A percentile compares a stretch with the other conserved stretches of the same genome.
Evolutionary conservation across 2,113 vertebrate species (phyloP).

Genomic region (Heterotilapia buettikoferi): DNA sequence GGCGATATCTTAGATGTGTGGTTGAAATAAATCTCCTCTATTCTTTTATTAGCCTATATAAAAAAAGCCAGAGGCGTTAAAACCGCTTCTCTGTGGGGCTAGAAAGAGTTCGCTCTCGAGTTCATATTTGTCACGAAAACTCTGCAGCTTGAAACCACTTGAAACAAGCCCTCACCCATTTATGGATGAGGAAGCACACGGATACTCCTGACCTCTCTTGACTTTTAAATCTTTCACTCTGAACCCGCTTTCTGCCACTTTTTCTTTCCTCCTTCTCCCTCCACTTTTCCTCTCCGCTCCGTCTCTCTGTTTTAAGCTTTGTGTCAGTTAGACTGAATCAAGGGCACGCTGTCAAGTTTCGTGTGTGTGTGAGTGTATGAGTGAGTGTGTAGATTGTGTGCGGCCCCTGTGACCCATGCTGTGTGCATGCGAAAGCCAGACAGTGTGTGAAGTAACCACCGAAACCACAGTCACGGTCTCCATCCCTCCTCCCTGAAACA

Average conservation of each 20-base stretch:
- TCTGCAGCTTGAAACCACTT: conserved; percentile 44
- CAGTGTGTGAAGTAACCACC: conserved; percentile 56
- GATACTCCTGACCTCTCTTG: conserved; percentile 60
- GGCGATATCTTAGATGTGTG: neutral
- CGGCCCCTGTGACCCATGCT: conserved; percentile 30
- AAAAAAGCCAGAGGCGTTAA: neutral
- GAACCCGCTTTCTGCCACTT: conserved; percentile 32
- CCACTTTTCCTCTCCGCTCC: neutral
- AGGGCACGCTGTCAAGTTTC: conserved; percentile 5
- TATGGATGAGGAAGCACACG: conserved; percentile 33
- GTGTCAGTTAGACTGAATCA: conserved; percentile 32
- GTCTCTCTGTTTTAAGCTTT: conserved; percentile 25
- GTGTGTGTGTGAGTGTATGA: neutral
- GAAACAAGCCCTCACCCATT: conserved; percentile 54
- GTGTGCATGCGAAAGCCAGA: conserved; percentile 51
- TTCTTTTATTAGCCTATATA: conserved; percentile 6
- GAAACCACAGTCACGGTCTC: conserved; percentile 36
- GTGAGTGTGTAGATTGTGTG: conserved; percentile 4
- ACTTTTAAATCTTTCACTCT: conserved; percentile 54
- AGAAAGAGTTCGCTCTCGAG: conserved; percentile 3
- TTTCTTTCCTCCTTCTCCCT: neutral
- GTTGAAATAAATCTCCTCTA: neutral
- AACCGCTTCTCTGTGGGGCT: neutral
- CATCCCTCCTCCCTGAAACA: neutral
- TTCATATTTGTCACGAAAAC: conserved; percentile 50